These are phyloP conservation scores for Halichoerus grypus DNA, from an alignment of 2,113 vertebrate species.

Conservation along the genomic window DNA sequence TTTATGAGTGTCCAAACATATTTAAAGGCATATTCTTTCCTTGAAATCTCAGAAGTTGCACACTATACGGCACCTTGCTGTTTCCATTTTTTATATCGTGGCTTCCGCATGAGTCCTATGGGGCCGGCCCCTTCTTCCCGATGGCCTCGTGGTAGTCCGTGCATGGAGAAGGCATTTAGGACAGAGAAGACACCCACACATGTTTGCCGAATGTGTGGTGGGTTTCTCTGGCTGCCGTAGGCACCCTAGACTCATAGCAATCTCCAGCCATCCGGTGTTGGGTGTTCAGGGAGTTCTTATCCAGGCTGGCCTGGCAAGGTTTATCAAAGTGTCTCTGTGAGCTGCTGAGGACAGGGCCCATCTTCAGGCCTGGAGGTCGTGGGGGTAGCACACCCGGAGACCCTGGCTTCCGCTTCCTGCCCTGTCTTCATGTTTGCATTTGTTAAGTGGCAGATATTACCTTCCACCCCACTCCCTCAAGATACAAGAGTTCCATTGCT, in stretches of 20 bases:
- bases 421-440: neutral
- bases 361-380: neutral
- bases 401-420: neutral
- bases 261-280: neutral
- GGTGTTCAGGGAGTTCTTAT: neutral
- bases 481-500: neutral
- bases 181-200: neutral
- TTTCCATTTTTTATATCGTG: slow-evolving; percentile 28
- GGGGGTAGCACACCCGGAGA: neutral
- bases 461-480: neutral
- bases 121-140: neutral
- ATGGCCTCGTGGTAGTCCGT: neutral
- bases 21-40: neutral
- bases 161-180: neutral
- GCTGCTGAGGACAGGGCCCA: neutral
- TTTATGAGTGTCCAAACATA: slow-evolving; percentile 48
- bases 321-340: neutral
- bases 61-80: neutral
- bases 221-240: neutral
- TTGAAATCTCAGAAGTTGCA: neutral
- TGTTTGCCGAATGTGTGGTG: neutral
- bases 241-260: neutral
- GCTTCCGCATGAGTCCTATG: neutral
- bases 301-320: neutral
- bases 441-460: slow-evolving; percentile 26